A percentile compares a stretch with the other conserved stretches of the same genome.
These are phyloP conservation scores for Stenchaetothrips biformis DNA, from an alignment of 2,888 invertebrate species.

Conservation along the genomic window DNA sequence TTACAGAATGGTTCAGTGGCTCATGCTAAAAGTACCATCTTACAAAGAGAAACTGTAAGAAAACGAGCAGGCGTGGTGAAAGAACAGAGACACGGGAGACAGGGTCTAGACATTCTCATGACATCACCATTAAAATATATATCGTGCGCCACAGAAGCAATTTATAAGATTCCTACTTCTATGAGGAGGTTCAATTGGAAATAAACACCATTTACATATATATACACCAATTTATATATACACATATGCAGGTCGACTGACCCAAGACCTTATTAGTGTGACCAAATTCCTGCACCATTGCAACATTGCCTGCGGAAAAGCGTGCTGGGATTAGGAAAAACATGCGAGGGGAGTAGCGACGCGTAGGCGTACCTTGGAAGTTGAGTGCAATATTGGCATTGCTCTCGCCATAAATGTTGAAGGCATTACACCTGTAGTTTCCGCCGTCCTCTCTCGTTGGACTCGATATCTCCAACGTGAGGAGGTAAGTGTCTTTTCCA, in stretches of 20 bases:
- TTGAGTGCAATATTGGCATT: constrained; percentile 99
- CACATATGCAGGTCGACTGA: constrained; percentile 2
- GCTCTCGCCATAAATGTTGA: constrained; percentile 97
- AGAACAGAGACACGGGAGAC: neutral
- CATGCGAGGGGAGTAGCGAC: neutral
- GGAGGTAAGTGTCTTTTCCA: constrained; percentile 84
- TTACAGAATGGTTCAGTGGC: constrained; percentile 24
- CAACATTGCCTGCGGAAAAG: constrained; percentile 17
- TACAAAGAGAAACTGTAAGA: constrained; percentile 2
- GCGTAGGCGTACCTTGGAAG: constrained; percentile 81
- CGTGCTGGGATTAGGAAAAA: constrained; percentile 8
- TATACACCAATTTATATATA: constrained; percentile 9
- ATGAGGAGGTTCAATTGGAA: neutral
- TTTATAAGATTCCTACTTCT: constrained; percentile 17
- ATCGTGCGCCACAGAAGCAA: constrained; percentile 17
- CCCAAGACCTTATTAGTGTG: constrained; percentile 18
- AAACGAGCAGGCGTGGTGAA: neutral
- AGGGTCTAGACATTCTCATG: neutral
- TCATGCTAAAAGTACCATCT: constrained; percentile 18
- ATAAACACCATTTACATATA: neutral
- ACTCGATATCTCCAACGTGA: constrained; percentile 89
- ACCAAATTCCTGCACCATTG: constrained; percentile 24
- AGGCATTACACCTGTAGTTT: constrained; percentile 97
- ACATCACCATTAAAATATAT: constrained; percentile 9
- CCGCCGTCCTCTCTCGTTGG: constrained; percentile 96